These are phyloP conservation scores for Lutra lutra DNA, from an alignment of 2,797 vertebrate genomes.

Conservation along the genomic window DNA sequence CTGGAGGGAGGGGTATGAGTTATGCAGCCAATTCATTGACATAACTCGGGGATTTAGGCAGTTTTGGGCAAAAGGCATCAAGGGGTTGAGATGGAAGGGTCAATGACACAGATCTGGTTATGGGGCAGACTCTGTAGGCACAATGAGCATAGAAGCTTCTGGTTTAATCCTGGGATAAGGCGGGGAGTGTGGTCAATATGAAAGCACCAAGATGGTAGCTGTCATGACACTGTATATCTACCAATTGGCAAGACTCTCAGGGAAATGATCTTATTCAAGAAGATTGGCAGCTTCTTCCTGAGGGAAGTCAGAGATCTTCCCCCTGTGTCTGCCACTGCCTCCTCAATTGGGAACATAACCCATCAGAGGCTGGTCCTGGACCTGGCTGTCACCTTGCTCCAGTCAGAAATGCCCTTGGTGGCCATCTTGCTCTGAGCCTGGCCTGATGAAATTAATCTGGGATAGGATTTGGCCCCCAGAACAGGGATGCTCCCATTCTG, in stretches of 20 bases:
- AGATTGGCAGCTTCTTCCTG: neutral
- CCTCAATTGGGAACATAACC: neutral
- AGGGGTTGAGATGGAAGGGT: neutral
- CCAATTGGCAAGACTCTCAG: too few relatives aligned
- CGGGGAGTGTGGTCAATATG: neutral
- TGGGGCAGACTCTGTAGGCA: neutral
- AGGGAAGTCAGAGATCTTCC: neutral
- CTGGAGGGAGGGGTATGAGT: neutral
- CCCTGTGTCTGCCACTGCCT: neutral
- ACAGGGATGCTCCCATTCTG: neutral
- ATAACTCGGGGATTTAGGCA: neutral
- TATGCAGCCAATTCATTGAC: neutral
- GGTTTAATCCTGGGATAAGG: neutral
- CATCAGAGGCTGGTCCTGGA: neutral
- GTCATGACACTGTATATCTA: neutral
- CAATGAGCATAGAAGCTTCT: neutral
- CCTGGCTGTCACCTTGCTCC: neutral
- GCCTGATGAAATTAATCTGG: neutral
- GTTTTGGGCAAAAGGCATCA: neutral
- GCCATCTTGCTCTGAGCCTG: neutral
- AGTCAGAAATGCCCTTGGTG: neutral
- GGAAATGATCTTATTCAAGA: neutral
- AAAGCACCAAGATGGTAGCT: neutral
- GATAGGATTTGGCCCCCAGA: neutral
- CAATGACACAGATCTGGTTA: neutral